phyloP scores from a whole-genome alignment of 2,888 invertebrate genomes.

The Synanthedon andrenaeformis region DNA sequence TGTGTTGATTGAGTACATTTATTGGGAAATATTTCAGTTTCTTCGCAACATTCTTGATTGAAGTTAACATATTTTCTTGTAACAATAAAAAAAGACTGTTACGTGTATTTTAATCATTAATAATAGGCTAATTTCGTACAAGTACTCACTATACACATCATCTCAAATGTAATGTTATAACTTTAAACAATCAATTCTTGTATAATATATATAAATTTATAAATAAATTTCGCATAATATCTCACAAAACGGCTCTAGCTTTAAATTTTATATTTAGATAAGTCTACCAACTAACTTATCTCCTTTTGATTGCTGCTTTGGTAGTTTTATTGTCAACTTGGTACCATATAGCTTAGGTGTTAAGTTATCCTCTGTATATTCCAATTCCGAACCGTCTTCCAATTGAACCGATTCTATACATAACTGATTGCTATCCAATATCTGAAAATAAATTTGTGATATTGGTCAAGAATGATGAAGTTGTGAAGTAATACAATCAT shows the following conservation, averaged over 20 bases:
- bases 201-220: too few species aligned
- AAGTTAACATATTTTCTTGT: not conserved
- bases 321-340: slow-evolving; percentile 78
- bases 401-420: slow-evolving; percentile 73
- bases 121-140: too few species aligned
- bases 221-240: too few species aligned
- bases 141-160: too few species aligned
- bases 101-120: not conserved
- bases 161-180: too few species aligned
- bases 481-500: too few species aligned
- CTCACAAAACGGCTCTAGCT: too few species aligned
- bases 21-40: not conserved
- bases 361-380: slow-evolving; percentile 72
- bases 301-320: slow-evolving; percentile 43
- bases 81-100: not conserved
- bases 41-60: not conserved
- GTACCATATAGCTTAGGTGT: slow-evolving; percentile 77
- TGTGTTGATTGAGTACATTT: not conserved
- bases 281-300: slow-evolving; percentile 45
- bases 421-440: slow-evolving; percentile 82
- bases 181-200: too few species aligned
- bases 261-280: too few species aligned
- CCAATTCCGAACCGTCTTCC: slow-evolving; percentile 63
- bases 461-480: not conserved
- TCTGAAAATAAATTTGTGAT: slow-evolving; percentile 52